Percentiles rank a stretch among this genome's conserved stretches.
phyloP scores from a whole-genome alignment of 2,113 vertebrate species.

The Suncus etruscus region DNA sequence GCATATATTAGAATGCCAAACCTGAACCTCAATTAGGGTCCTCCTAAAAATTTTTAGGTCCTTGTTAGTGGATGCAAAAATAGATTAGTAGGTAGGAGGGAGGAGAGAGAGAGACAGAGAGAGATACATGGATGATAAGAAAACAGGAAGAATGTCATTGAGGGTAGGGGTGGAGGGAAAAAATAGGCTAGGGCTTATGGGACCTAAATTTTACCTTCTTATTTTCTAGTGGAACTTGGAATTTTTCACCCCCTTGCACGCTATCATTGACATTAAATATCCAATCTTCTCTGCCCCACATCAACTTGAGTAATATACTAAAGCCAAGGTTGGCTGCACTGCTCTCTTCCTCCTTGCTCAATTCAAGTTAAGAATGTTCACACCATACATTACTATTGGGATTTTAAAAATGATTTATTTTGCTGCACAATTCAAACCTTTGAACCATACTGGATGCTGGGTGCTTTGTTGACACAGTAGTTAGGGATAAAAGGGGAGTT shows the following conservation, averaged over 20 bases:
- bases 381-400: conserved; percentile 57
- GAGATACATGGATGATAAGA: not conserved
- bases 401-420: conserved; percentile 78
- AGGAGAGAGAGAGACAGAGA: not conserved
- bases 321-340: conserved; percentile 62
- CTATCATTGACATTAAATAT: conserved; percentile 70
- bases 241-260: not conserved
- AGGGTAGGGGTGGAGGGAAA: not conserved
- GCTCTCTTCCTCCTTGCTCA: conserved; percentile 41
- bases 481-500: conserved; percentile 77
- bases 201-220: conserved; percentile 58
- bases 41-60: not conserved
- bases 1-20: conserved; percentile 24
- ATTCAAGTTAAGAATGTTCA: conserved; percentile 65
- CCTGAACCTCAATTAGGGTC: not conserved
- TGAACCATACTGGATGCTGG: conserved; percentile 63
- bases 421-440: conserved; percentile 72
- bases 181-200: conserved; percentile 51
- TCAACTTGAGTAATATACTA: conserved; percentile 72
- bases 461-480: conserved; percentile 71
- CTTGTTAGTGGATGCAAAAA: not conserved
- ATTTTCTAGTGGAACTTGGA: conserved; percentile 54
- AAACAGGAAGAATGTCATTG: not conserved
- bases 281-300: conserved; percentile 66
- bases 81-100: not conserved